Evolutionary conservation across 2,888 invertebrate genomes (phyloP), one percentile per base, ranked within the genome.

Genomic region (Nysson spinosus): DNA sequence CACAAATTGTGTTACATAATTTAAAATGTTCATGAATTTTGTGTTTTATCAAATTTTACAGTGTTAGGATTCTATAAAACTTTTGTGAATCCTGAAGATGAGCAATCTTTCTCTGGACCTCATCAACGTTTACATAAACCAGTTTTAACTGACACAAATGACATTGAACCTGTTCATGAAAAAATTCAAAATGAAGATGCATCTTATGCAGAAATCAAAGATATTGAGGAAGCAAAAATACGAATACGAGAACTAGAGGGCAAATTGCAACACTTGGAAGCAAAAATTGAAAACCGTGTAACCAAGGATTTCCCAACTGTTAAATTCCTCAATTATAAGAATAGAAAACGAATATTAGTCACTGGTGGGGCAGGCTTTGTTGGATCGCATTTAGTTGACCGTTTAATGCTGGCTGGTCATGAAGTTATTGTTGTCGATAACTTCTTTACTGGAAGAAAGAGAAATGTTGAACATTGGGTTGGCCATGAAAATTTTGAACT

Each of bases 401-500:
- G 93, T 72, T 89, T 99, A 49, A 98, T 99, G 98, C 90, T 94
- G 72, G 94, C 95, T 81, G 98, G 98, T 0, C 98, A 99, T 88
- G 98, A 98, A 89, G 93, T 99, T 0, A 97, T 97, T 77, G 98
- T 98, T 0, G 97, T 95, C 1, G 99, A 99, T 88, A 99, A 99
- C 87, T 98, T 99, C 88, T 99, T 97, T 88, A 99, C 99, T 0
- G 99, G 99, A 0, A 91, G 98, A 11, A 98, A 98, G 86, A 91
- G 96, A 30, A 99, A 99, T 87, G 95, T 99, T 0, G 98, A 98
- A 84, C 99, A 99, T 82, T 99, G 99, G 99, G 92, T 99, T 57
- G 99, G 99, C 0, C 99, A 99, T 88, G 95, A 97, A 80, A 99
- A 99, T 88, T 99, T 99, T 88, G 99, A 99, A 88, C 89, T 99